Evolutionary conservation across 1,140 invertebrate genomes (phyloP).

Genomic region (Phymorhynchus buccinoides): DNA sequence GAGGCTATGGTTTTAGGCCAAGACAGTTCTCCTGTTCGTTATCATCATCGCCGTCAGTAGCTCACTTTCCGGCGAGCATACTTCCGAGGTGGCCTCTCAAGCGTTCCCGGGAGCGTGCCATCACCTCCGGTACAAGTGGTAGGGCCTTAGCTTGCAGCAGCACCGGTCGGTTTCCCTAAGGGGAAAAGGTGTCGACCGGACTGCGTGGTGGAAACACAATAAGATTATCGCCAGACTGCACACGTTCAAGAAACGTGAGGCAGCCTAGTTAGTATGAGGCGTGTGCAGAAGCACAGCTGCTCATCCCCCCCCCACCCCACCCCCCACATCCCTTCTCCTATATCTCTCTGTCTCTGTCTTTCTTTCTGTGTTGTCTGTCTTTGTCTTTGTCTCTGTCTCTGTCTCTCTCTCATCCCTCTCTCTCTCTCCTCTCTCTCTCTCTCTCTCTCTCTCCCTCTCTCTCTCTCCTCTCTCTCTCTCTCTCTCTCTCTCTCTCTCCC

Average conservation of each 20-base stretch:
- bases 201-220: conserved; percentile 26
- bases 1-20: too few relatives aligned
- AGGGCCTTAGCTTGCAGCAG: too few relatives aligned
- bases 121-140: conserved; percentile 24
- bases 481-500: too few relatives aligned
- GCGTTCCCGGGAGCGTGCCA: conserved; percentile 8
- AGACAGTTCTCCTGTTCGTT: too few relatives aligned
- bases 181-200: not conserved
- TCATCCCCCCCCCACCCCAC: too few relatives aligned
- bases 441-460: too few relatives aligned
- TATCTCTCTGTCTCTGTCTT: not conserved
- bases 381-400: not conserved
- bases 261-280: too few relatives aligned
- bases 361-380: not conserved
- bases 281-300: too few relatives aligned
- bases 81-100: conserved; percentile 20
- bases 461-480: too few relatives aligned
- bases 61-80: not conserved
- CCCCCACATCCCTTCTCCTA: not conserved
- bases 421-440: not conserved
- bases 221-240: conserved; percentile 8
- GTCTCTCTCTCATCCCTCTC: not conserved
- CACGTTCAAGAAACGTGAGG: not conserved
- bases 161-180: not conserved
- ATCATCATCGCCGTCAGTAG: too few relatives aligned